Evolutionary conservation across 2,113 vertebrate genomes (phyloP).

Genomic region (Acanthisitta chloris): DNA sequence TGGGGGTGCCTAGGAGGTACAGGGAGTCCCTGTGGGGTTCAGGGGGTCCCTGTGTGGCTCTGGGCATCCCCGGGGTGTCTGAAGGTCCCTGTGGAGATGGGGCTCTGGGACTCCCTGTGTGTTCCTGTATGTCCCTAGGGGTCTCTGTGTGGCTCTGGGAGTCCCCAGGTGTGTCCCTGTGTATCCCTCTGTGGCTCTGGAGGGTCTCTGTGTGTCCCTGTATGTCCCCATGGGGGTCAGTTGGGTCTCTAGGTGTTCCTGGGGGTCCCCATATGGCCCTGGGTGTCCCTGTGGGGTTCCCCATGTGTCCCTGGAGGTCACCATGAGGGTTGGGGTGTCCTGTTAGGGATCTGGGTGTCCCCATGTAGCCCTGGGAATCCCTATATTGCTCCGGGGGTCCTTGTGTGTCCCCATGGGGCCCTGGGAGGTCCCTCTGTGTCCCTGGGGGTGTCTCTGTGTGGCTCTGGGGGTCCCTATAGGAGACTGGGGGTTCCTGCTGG

Average conservation of each 20-base stretch:
- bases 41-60: background rate
- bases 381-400: background rate
- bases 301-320: background rate
- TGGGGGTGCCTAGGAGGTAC: too few relatives aligned
- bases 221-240: accelerated
- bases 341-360: background rate
- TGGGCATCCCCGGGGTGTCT: background rate
- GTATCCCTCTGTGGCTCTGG: background rate
- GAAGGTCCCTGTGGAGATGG: too few relatives aligned
- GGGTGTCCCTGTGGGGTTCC: background rate
- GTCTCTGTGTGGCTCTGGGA: too few relatives aligned
- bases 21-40: background rate
- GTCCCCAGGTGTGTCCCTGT: background rate
- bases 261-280: too few relatives aligned
- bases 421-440: too few relatives aligned
- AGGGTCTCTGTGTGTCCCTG: too few relatives aligned
- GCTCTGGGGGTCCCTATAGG: background rate
- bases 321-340: background rate
- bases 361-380: background rate
- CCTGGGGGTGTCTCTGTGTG: too few relatives aligned
- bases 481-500: too few relatives aligned
- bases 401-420: too few relatives aligned
- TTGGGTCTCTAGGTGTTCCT: too few relatives aligned
- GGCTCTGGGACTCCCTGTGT: too few relatives aligned
- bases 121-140: background rate